These are phyloP conservation scores for Acrocephalus arundinaceus DNA, from an alignment of 2,113 vertebrate genomes.

Conservation along the genomic window DNA sequence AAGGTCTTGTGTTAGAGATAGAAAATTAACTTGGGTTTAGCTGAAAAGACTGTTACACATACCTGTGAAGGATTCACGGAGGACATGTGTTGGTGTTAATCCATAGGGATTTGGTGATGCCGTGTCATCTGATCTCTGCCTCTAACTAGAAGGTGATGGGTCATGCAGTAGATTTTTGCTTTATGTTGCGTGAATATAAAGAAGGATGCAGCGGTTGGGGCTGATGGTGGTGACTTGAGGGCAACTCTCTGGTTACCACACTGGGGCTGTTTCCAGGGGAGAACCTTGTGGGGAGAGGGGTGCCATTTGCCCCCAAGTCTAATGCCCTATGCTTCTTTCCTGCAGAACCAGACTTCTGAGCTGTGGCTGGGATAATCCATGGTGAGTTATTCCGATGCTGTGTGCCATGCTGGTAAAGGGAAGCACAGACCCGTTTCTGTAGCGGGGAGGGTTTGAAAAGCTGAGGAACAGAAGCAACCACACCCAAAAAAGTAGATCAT, in stretches of 20 bases:
- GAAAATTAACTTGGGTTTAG: too few species aligned
- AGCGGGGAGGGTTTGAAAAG: neutral
- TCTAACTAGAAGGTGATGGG: neutral
- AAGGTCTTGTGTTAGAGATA: neutral
- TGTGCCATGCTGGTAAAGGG: accelerated
- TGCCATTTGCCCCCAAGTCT: neutral
- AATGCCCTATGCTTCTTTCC: neutral
- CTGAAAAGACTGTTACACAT: accelerated
- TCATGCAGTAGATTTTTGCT: neutral
- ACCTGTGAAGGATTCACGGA: too few species aligned
- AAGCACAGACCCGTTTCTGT: accelerated
- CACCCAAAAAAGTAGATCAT: too few species aligned
- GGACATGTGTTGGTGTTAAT: accelerated
- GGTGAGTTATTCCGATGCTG: neutral
- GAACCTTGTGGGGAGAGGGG: neutral
- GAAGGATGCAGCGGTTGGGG: accelerated
- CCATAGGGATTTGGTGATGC: neutral
- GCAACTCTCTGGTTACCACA: neutral
- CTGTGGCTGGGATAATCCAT: neutral
- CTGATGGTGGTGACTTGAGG: neutral
- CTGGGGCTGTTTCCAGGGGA: neutral
- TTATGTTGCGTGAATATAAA: neutral
- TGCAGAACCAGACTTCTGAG: conserved; percentile 40
- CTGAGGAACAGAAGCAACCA: neutral
- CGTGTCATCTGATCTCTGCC: accelerated